Base-by-base conservation (phyloP, 2,113 vertebrate species). In the Melanocharis versteri region DNA sequence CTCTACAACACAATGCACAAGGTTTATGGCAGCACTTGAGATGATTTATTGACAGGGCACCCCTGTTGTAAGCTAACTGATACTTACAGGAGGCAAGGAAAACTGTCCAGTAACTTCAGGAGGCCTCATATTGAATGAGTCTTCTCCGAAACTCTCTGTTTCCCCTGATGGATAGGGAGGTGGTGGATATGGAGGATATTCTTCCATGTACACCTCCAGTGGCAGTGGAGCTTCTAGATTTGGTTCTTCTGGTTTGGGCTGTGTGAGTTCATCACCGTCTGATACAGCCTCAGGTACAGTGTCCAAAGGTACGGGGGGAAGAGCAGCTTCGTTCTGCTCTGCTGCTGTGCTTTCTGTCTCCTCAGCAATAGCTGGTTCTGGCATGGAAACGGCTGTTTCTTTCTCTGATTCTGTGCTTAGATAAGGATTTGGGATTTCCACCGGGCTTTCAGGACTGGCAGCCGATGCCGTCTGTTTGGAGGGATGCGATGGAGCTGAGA, bases 131-230 rank as follows among this genome's bases (percentile, higher is more conserved):
- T 84, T 99, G 68, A 98, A 97, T 0, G 96, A 96, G 93, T 99
- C 99, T 70, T 99, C 99, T 62, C 98, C 98, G 3, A 98, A 62
- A 79, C 95, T 98, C 42, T 99, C 99, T 11, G 99, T 98, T 30
- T 99, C 99, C 33, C 98, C 98, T 13, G 98, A 98, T 5, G 98
- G 99, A 88, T 99, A 99, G 9, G 99, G 99, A 1, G 99, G 99
- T 3, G 99, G 99, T n/a, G 99, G 99, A 91, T 99, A 99, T 0
- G 99, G 99, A 16, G 99, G 99, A 60, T 99, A 99, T 64, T 99
- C 99, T 88, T 99, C 99, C 89, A 98, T 90, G 92, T 98, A 99
- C 31, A 98, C 96, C 8, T 99, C 99, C 8, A 98, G 95, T 4
- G 98, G 97, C 58, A 98, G 97, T 3, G 98, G 94, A 15, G 97